Percentiles rank a stretch among this genome's conserved stretches.
Conservation (phyloP, 2,888 invertebrate species). For the Hemicrepidius hirtus region DNA sequence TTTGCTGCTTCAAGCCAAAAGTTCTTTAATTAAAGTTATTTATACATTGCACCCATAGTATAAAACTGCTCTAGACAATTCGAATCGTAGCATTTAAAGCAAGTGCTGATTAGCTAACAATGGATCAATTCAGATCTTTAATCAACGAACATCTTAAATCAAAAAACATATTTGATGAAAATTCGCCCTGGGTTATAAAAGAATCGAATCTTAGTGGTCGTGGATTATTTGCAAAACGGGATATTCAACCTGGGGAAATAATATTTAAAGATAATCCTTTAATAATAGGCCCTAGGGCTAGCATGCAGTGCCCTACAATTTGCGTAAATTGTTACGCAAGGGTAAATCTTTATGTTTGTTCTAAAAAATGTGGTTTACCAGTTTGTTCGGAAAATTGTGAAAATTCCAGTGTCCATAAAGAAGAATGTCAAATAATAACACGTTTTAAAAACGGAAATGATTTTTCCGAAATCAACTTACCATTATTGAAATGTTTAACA, state of each 20-base stretch:
- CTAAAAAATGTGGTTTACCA: conserved; percentile 79
- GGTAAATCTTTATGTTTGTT: conserved; percentile 73
- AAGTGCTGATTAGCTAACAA: not conserved
- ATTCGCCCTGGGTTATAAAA: conserved; percentile 77
- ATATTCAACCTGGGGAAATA: conserved; percentile 80
- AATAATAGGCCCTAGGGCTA: conserved; percentile 80
- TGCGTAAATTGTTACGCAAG: conserved; percentile 80
- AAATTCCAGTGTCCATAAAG: conserved; percentile 74
- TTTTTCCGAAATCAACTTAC: conserved; percentile 69
- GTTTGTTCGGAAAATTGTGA: conserved; percentile 81
- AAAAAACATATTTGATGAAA: conserved; percentile 44
- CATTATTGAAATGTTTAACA: conserved; percentile 70
- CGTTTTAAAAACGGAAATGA: conserved; percentile 73
- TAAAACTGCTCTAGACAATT: not conserved
- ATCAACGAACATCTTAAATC: conserved; percentile 39
- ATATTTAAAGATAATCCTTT: conserved; percentile 83
- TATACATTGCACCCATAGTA: conserved; percentile 27
- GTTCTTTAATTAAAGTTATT: conserved; percentile 43
- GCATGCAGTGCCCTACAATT: conserved; percentile 74
- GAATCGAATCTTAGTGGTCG: conserved; percentile 80
- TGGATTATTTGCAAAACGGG: conserved; percentile 81
- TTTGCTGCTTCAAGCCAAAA: conserved; percentile 30
- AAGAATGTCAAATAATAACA: conserved; percentile 80
- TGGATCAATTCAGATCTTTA: conserved; percentile 31
- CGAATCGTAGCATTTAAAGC: not conserved